A percentile compares a stretch with the other conserved stretches of the same genome.
phyloP scores from a whole-genome alignment of 1,140 invertebrate genomes.

The Hylaeus anthracinus region DNA sequence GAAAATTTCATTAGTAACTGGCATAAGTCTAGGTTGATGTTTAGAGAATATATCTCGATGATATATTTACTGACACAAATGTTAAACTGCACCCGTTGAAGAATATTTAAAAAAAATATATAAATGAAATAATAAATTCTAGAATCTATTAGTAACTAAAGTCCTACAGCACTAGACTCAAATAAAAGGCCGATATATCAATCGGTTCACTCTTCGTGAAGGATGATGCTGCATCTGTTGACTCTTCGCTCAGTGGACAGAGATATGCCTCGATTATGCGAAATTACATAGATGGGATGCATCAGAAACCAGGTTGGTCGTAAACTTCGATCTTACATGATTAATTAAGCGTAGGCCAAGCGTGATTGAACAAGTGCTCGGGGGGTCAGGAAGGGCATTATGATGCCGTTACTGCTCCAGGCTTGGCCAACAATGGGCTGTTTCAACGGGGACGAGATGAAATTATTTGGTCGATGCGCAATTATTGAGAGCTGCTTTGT shows the following conservation, averaged over 20 bases:
- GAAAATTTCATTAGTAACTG: slow-evolving; percentile 21
- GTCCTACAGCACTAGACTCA: too few relatives aligned
- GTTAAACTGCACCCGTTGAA: too few relatives aligned
- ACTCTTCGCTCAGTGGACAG: too few relatives aligned
- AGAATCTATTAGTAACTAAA: too few relatives aligned
- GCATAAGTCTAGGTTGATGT: too few relatives aligned
- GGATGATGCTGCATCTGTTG: too few relatives aligned
- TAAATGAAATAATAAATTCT: too few relatives aligned
- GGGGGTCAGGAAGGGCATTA: slow-evolving; percentile 35
- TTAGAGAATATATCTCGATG: too few relatives aligned
- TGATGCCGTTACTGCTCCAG: slow-evolving; percentile 21
- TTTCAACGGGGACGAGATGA: slow-evolving; percentile 43
- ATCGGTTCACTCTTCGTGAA: too few relatives aligned
- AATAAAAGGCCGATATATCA: too few relatives aligned
- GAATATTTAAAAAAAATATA: too few relatives aligned
- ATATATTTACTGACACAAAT: too few relatives aligned
- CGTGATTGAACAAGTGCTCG: slow-evolving; percentile 54
- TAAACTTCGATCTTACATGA: slow-evolving; percentile 56
- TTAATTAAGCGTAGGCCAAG: slow-evolving; percentile 58
- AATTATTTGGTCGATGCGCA: slow-evolving; percentile 66
- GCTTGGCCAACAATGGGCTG: slow-evolving; percentile 34
- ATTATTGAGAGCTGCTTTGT: slow-evolving; percentile 62
- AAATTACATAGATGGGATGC: neutral
- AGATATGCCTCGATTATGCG: neutral
- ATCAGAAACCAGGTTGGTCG: neutral